phyloP scores from a whole-genome alignment of 1,140 invertebrate genomes.

The Oreohelix idahoensis region DNA sequence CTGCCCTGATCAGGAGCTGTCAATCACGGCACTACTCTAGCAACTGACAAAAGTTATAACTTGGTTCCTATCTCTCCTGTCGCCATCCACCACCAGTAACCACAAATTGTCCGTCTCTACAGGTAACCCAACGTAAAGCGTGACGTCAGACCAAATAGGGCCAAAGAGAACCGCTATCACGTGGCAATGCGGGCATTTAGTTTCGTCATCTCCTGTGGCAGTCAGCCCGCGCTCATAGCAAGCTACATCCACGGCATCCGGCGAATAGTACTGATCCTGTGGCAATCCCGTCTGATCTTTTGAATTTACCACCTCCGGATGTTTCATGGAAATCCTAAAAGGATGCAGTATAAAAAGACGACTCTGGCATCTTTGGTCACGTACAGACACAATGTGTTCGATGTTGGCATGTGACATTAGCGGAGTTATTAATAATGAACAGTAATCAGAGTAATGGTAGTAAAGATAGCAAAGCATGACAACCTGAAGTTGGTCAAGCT shows the following conservation, averaged over 20 bases:
- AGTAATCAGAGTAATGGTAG: neutral
- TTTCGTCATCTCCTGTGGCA: constrained; percentile 33
- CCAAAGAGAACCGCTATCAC: constrained; percentile 47
- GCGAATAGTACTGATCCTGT: neutral
- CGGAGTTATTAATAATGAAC: neutral
- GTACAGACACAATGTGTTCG: neutral
- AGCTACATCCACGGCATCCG: neutral
- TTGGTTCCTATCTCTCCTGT: constrained; percentile 31
- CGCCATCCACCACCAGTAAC: constrained; percentile 42
- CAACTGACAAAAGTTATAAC: neutral
- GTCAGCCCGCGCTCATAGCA: neutral
- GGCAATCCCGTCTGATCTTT: neutral
- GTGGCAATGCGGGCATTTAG: constrained; percentile 48
- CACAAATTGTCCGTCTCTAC: constrained; percentile 41
- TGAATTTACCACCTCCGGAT: neutral
- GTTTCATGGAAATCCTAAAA: constrained; percentile 15
- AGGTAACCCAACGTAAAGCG: constrained; percentile 54
- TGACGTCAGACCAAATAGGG: constrained; percentile 34
- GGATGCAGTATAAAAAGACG: neutral
- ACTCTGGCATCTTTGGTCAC: neutral
- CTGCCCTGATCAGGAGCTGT: constrained; percentile 16
- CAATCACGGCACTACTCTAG: neutral
- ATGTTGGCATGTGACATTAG: neutral
- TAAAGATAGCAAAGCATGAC: neutral
- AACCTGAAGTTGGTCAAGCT: neutral